Conservation (phyloP, 2,113 vertebrate species). For the Neomonachus schauinslandi region DNA sequence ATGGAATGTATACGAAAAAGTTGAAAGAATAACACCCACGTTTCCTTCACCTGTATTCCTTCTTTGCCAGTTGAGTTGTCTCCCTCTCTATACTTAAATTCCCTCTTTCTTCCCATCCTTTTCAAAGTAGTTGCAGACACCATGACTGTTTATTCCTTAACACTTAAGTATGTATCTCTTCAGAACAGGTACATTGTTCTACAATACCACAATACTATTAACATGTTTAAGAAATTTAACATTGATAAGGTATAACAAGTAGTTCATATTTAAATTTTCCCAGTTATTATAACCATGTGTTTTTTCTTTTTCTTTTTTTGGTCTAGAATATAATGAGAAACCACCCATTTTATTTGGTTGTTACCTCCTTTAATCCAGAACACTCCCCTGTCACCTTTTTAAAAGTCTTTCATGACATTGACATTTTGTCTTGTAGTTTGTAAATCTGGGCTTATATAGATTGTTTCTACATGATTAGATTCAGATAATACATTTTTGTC, state of each 20-base stretch:
- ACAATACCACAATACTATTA: background rate
- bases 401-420: background rate
- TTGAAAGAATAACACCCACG: background rate
- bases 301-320: background rate
- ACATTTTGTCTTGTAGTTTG: background rate
- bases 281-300: background rate
- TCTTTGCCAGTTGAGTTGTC: background rate
- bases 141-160: background rate
- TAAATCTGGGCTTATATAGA: background rate
- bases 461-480: slow-evolving; percentile 9
- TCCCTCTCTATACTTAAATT: background rate
- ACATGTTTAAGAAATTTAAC: background rate
- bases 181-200: background rate
- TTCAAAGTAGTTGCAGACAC: background rate
- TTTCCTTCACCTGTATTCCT: background rate
- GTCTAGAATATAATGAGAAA: background rate
- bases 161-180: background rate
- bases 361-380: background rate
- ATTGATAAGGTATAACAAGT: background rate
- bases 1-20: background rate
- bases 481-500: background rate
- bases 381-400: background rate
- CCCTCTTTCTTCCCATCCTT: background rate
- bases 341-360: background rate
- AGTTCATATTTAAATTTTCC: background rate